Conservation (phyloP, 1,140 invertebrate genomes). For the Stegodyphus dumicola region DNA sequence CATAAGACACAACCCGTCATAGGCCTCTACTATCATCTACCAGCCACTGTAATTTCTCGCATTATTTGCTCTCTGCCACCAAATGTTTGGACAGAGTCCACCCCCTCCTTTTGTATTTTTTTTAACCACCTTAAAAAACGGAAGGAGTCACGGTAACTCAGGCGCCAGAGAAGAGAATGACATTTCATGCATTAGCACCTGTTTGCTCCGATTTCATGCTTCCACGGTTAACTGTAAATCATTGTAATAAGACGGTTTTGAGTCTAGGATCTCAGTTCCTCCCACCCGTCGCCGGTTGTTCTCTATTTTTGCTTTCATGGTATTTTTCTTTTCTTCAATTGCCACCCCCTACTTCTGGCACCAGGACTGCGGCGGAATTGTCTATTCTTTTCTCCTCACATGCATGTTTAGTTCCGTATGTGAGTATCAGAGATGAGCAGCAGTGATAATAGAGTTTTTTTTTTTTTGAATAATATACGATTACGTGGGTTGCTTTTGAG, state of each 20-base stretch:
- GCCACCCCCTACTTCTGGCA: too few relatives aligned
- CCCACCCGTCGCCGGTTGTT: too few relatives aligned
- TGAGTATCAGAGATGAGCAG: too few relatives aligned
- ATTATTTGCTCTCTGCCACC: constrained; percentile 23
- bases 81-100: constrained; percentile 28
- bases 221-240: constrained; percentile 40
- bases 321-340: too few relatives aligned
- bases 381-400: too few relatives aligned
- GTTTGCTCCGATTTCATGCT: constrained; percentile 50
- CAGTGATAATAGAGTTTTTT: too few relatives aligned
- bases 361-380: too few relatives aligned
- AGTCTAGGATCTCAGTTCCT: too few relatives aligned
- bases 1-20: neutral
- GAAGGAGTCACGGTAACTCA: neutral
- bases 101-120: constrained; percentile 14
- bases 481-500: too few relatives aligned
- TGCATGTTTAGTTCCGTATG: too few relatives aligned
- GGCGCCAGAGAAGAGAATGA: constrained; percentile 34
- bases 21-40: constrained; percentile 15
- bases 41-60: constrained; percentile 36
- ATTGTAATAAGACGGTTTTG: constrained; percentile 40
- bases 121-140: constrained; percentile 13
- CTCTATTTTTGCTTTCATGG: too few relatives aligned
- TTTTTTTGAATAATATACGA: too few relatives aligned
- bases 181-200: constrained; percentile 53